Percentiles rank a stretch among this genome's conserved stretches.
Conservation (phyloP, 2,888 invertebrate species). For the Escarpia spicata region DNA sequence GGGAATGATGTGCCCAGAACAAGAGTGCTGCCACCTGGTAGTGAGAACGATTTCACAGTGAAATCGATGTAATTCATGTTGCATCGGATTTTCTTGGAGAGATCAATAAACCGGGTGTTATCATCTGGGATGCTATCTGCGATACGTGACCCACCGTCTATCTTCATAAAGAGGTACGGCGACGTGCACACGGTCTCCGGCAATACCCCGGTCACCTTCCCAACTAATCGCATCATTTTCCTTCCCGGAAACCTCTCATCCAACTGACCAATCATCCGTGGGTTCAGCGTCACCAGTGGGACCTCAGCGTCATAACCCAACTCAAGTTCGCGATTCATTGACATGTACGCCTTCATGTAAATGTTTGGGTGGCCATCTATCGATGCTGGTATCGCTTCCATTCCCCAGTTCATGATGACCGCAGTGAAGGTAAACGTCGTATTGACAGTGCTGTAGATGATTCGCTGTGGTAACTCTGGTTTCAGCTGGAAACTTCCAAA, state of each 20-base stretch:
- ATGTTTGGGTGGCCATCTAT: neutral
- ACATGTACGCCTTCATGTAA: neutral
- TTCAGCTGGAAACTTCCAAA: neutral
- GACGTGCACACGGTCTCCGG: neutral
- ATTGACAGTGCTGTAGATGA: conserved; percentile 4
- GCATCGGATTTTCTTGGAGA: neutral
- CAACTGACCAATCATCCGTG: neutral
- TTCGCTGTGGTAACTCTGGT: neutral
- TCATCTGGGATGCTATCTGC: neutral
- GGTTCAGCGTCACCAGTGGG: neutral
- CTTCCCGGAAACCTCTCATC: neutral
- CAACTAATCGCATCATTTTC: neutral
- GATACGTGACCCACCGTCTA: neutral
- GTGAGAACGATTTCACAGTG: neutral
- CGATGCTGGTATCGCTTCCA: neutral
- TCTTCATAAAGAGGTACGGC: neutral
- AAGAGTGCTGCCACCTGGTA: neutral
- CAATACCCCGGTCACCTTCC: neutral
- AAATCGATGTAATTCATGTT: neutral
- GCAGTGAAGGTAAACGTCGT: neutral
- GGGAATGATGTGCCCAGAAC: neutral
- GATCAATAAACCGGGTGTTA: neutral
- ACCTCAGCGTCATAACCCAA: neutral
- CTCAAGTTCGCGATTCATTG: neutral
- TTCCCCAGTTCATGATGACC: neutral